Base-by-base conservation (phyloP, 2,888 invertebrate species). In the Sinelater perroti region DNA sequence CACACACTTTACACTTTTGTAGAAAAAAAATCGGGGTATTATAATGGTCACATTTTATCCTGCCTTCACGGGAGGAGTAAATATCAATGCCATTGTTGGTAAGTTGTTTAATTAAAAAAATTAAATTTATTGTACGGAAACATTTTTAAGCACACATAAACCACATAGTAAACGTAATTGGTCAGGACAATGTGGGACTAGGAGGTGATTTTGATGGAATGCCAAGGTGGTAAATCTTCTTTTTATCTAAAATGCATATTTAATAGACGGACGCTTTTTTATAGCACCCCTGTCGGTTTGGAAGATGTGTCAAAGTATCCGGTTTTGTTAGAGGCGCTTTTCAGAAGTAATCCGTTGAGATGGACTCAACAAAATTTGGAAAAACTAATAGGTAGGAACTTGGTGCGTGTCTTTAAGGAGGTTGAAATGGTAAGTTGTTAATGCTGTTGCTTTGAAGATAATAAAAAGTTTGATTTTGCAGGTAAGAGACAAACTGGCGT, bases 241-340 rank as follows among this genome's bases (percentile, higher is more conserved):
- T 38, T 35, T n/a, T 55, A 30, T 8, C 8, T 4, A n/a, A n/a
- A n/a, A n/a, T n/a, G 4, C 24, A 24, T 24, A 6, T 6, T 24
- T 24, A 24, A 24, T 6, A 24, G 7, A 4, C 24, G 4, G 24
- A 24, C 24, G 7, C 24, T 3, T 3, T 28, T 8, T 68, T 68
- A 11, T 72, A 88, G 88, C 70, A 84, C 86, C 3, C 84, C 87
- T 0, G 80, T 82, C 36, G 88, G 87, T 0, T 70, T 88, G 54
- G 87, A 88, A 71, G 87, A 88, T 71, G 88, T 88, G 26, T 87
- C 88, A 1, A 84, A 81, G 67, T 88, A 87, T 75, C 88, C 88
- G 1, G 83, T 85, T 65, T 76, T 88, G 55, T 87, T 88, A 64
- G 85, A 70, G 46, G 38, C 40, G 1, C 52, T 72, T 30, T 53